A percentile compares a stretch with the other conserved stretches of the same genome.
Evolutionary conservation across 2,113 vertebrate genomes (phyloP).

Genomic region (Phylloscopus trochiloides): DNA sequence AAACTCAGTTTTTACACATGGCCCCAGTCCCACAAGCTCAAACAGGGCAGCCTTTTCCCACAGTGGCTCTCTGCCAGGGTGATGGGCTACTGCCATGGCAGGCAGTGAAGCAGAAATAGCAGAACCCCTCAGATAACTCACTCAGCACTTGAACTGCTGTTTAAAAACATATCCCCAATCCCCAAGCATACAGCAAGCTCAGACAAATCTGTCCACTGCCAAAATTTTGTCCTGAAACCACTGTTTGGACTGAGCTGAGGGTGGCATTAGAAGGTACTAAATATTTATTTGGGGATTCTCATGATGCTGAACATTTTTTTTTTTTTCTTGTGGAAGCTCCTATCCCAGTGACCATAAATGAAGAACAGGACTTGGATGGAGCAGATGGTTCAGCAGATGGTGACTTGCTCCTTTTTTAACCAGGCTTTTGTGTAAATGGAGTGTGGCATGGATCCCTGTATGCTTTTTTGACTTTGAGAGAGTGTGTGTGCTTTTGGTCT

Average conservation of each 20-base stretch:
- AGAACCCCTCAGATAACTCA: not conserved
- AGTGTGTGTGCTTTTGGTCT: not conserved
- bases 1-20: not conserved
- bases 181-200: not conserved
- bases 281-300: constrained; percentile 42
- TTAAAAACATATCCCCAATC: not conserved
- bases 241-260: not conserved
- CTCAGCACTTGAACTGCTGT: not conserved
- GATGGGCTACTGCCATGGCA: not conserved
- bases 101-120: not conserved
- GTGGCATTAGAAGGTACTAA: constrained; percentile 15
- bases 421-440: constrained; percentile 52
- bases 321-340: not conserved
- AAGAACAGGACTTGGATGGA: constrained; percentile 29
- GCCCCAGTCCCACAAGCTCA: not conserved
- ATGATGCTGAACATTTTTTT: not conserved
- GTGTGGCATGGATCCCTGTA: constrained; percentile 11
- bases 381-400: constrained; percentile 66
- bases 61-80: not conserved
- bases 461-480: constrained; percentile 48
- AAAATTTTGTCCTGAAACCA: constrained; percentile 5
- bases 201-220: not conserved
- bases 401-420: constrained; percentile 63
- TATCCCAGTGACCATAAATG: constrained; percentile 33
- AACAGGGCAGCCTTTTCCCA: not conserved